A percentile compares a stretch with the other conserved stretches of the same genome.
Conservation (phyloP, 1,140 invertebrate species). For the Coboldia fuscipes region DNA sequence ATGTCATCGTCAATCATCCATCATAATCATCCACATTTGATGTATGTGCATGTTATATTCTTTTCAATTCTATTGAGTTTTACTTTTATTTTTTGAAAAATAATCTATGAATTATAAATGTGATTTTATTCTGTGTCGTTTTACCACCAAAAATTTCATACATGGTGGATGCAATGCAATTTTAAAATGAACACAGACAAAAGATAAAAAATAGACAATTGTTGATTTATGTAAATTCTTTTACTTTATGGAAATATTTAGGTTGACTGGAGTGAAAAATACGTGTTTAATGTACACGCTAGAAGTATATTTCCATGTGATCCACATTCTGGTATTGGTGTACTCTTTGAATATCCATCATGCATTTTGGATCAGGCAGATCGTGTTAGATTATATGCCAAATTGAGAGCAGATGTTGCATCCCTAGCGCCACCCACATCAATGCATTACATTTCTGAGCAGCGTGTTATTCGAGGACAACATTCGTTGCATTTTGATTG, state of each 20-base stretch:
- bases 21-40: no score
- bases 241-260: slow-evolving; percentile 20
- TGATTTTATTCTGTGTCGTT: background rate
- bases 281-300: slow-evolving; percentile 59
- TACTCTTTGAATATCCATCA: slow-evolving; percentile 59
- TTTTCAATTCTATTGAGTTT: no score
- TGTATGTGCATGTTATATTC: no score
- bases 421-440: slow-evolving; percentile 33
- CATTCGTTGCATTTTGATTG: slow-evolving; percentile 57
- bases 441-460: slow-evolving; percentile 40
- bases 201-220: background rate
- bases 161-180: background rate
- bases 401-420: slow-evolving; percentile 39
- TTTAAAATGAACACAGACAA: background rate
- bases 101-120: background rate
- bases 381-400: slow-evolving; percentile 48
- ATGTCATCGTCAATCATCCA: no score
- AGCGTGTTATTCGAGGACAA: slow-evolving; percentile 27
- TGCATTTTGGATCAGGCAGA: slow-evolving; percentile 52
- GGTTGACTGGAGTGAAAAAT: slow-evolving; percentile 63
- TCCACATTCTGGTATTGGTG: slow-evolving; percentile 36
- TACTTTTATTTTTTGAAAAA: background rate
- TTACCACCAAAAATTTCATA: background rate
- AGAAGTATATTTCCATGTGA: slow-evolving; percentile 61
- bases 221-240: background rate